phyloP scores from a whole-genome alignment of 1,140 invertebrate genomes.

The Listronotus bonariensis region DNA sequence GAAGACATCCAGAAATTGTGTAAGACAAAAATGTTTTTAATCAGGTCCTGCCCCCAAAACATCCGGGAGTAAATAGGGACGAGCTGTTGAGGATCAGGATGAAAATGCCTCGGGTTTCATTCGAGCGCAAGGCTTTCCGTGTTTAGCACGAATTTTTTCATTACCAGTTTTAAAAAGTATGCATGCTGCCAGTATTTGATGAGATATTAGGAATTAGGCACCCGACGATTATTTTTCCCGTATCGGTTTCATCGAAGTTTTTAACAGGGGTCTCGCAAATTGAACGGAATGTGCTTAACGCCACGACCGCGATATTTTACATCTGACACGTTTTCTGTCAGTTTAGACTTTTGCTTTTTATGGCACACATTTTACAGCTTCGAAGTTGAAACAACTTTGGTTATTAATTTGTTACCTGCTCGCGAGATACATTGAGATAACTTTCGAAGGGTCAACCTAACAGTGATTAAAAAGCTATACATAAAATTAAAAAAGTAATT shows the following conservation, averaged over 20 bases:
- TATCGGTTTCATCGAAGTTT: conserved; percentile 22
- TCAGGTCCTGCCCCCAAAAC: conserved; percentile 22
- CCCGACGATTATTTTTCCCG: conserved; percentile 12
- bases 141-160: conserved; percentile 36
- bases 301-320: conserved; percentile 29
- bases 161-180: conserved; percentile 40
- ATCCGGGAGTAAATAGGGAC: conserved; percentile 32
- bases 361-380: conserved; percentile 11
- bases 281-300: conserved; percentile 28
- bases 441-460: background rate
- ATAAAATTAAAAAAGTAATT: no score
- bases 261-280: conserved; percentile 26
- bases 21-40: background rate
- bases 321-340: conserved; percentile 28
- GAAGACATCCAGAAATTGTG: no score
- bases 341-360: conserved; percentile 15
- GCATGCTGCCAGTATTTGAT: conserved; percentile 35
- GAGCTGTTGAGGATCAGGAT: conserved; percentile 33
- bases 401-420: conserved; percentile 28
- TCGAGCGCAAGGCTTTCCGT: conserved; percentile 13
- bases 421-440: background rate
- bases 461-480: no score
- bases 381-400: conserved; percentile 26
- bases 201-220: conserved; percentile 25
- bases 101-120: conserved; percentile 23